Evolutionary conservation across 2,113 vertebrate species (phyloP).

Genomic region (Carassius gibelio): DNA sequence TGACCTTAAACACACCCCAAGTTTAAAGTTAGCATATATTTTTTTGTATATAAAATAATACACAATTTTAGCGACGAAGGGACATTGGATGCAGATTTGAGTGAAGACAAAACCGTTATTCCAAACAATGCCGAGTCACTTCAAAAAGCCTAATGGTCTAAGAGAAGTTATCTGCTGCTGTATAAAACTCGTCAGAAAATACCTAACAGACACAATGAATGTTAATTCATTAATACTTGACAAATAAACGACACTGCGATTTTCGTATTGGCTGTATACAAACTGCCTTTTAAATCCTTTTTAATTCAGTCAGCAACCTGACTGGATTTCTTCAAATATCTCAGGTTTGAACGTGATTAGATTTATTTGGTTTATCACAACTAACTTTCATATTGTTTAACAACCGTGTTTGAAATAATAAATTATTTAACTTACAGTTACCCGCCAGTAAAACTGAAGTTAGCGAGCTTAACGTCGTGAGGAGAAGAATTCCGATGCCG

Average conservation of each 20-base stretch:
- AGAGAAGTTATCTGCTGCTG: not conserved
- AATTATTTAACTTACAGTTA: slow-evolving; percentile 47
- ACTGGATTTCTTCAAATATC: too few species aligned
- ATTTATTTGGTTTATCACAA: not conserved
- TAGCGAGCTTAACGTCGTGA: slow-evolving; percentile 27
- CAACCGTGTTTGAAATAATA: not conserved
- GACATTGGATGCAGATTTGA: not conserved
- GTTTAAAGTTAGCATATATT: not conserved
- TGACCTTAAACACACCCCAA: too few species aligned
- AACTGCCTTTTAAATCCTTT: not conserved
- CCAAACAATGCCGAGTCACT: not conserved
- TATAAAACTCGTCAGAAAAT: not conserved
- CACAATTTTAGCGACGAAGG: not conserved
- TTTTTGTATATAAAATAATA: not conserved
- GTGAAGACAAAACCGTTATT: not conserved
- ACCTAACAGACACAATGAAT: not conserved
- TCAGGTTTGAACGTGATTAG: not conserved
- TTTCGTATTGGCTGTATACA: not conserved
- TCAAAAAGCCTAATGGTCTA: not conserved
- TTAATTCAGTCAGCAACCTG: not conserved
- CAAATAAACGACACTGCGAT: not conserved
- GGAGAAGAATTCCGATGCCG: slow-evolving; percentile 29
- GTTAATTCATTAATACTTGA: not conserved
- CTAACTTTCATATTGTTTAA: not conserved
- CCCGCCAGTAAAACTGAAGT: slow-evolving; percentile 49